Conservation (phyloP, 2,113 vertebrate genomes). For the Taxidea taxus region DNA sequence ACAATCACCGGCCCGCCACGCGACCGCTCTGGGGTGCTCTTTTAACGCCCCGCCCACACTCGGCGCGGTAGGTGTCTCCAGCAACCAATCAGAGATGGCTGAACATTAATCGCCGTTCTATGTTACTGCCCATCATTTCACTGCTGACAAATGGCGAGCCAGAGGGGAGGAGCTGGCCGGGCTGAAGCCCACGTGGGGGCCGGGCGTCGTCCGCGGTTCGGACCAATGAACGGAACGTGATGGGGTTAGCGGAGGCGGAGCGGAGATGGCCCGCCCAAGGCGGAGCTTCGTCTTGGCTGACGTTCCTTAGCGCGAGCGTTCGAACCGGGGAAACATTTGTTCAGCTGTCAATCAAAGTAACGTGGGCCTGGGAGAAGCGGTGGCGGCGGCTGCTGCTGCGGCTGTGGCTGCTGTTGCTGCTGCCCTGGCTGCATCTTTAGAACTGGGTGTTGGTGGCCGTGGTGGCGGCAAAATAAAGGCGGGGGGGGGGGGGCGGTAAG, state of each 20-base stretch:
- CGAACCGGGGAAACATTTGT: constrained; percentile 90
- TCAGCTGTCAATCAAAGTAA: constrained; percentile 97
- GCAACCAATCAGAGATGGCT: constrained; percentile 80
- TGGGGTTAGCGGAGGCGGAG: constrained; percentile 35
- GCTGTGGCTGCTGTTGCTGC: constrained; percentile 34
- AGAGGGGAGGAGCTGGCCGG: background rate
- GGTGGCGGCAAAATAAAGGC: constrained; percentile 75
- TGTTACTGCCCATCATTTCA: constrained; percentile 83
- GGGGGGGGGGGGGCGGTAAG: constrained; percentile 52
- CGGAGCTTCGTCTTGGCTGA: constrained; percentile 79
- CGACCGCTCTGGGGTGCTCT: constrained; percentile 15
- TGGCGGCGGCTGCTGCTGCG: constrained; percentile 43
- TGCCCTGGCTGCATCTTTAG: constrained; percentile 69
- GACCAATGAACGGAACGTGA: constrained; percentile 70
- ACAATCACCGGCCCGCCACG: constrained; percentile 73
- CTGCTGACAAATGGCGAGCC: constrained; percentile 81
- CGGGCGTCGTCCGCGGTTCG: background rate
- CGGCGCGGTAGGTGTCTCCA: constrained; percentile 49
- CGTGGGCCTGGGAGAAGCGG: constrained; percentile 84
- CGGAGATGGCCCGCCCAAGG: constrained; percentile 71
- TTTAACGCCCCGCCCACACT: constrained; percentile 29
- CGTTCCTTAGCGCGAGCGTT: constrained; percentile 84
- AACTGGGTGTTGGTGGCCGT: constrained; percentile 48
- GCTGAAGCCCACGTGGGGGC: constrained; percentile 84
- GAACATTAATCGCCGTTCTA: constrained; percentile 81